Evolutionary conservation across 92 coral and sea anemone species (phyloP).

Genomic region (Isaurus tuberculatus): DNA sequence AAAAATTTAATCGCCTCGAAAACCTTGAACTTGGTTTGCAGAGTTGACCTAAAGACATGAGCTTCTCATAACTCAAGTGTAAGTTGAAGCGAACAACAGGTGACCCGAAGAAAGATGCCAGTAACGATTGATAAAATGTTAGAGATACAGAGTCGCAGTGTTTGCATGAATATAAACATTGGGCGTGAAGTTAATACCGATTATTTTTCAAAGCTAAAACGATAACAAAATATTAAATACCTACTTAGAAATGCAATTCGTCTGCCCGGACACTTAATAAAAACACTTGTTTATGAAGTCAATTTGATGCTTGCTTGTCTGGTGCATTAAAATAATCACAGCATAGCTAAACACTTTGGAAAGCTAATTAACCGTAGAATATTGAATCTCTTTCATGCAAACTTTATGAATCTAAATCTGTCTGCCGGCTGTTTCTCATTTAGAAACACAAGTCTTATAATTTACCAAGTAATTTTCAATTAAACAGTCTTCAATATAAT

Average conservation of each 20-base stretch:
- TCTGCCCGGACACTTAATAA: conserved; percentile 16
- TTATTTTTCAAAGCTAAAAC: conserved; percentile 26
- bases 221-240: conserved; percentile 22
- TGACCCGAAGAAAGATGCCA: conserved; percentile 44
- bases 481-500: background rate
- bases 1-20: conserved; percentile 36
- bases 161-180: conserved; percentile 19
- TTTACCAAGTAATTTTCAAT: background rate
- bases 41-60: conserved; percentile 38
- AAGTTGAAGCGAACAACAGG: conserved; percentile 35
- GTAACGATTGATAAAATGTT: conserved; percentile 17
- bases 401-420: conserved; percentile 25
- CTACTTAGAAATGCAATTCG: conserved; percentile 42
- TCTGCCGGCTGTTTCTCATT: conserved; percentile 5
- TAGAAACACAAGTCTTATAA: background rate
- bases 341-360: conserved; percentile 21
- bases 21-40: conserved; percentile 48
- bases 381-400: conserved; percentile 21
- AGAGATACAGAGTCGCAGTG: background rate
- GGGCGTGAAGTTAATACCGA: background rate
- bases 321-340: conserved; percentile 10
- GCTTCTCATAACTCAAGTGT: conserved; percentile 44
- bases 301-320: background rate
- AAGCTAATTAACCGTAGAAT: conserved; percentile 45
- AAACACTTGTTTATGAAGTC: conserved; percentile 33